Evolutionary conservation across 2,888 invertebrate species (phyloP), one percentile per base, ranked within the genome.

Genomic region (Axea sp.): DNA sequence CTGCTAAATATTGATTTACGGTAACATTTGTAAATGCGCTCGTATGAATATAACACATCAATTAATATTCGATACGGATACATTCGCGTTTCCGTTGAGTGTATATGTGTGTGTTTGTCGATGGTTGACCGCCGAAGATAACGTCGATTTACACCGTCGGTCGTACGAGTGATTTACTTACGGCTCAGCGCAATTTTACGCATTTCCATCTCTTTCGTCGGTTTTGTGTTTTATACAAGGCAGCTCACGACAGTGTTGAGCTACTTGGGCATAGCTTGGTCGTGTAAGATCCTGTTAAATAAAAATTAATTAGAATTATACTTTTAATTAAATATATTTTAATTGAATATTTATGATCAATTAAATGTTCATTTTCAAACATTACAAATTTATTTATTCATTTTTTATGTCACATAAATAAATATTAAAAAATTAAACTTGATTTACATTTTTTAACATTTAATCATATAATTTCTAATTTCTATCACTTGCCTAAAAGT

Each of bases 261-360:
- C 87, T 84, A 87, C 87, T 86, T 87, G 87, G 81, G 87, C 87
- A 84, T 87, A 87, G 80, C 87, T 87, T 79, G 87, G 87, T 85
- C 85, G 85, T 78, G 85, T 83, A 81, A 84, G 83, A 79, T 87
- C 87, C 87, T 87, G 79, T 35, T 45, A 64, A 33, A 71, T 59
- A 69, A 15, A 68, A 76, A 33, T n/a, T n/a, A n/a, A n/a, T n/a
- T n/a, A n/a, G n/a, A n/a, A n/a, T n/a, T n/a, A n/a, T n/a, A n/a
- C n/a, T n/a, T n/a, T n/a, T n/a, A n/a, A n/a, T n/a, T n/a, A n/a
- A n/a, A n/a, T n/a, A n/a, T n/a, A n/a, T n/a, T n/a, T n/a, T n/a
- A n/a, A n/a, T n/a, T n/a, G n/a, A n/a, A n/a, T n/a, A n/a, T n/a
- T n/a, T n/a, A n/a, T n/a, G n/a, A n/a, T n/a, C n/a, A n/a, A n/a